Evolutionary conservation across 2,113 vertebrate species (phyloP), one percentile per base, ranked within the genome.

Genomic region (Centropristis striata): DNA sequence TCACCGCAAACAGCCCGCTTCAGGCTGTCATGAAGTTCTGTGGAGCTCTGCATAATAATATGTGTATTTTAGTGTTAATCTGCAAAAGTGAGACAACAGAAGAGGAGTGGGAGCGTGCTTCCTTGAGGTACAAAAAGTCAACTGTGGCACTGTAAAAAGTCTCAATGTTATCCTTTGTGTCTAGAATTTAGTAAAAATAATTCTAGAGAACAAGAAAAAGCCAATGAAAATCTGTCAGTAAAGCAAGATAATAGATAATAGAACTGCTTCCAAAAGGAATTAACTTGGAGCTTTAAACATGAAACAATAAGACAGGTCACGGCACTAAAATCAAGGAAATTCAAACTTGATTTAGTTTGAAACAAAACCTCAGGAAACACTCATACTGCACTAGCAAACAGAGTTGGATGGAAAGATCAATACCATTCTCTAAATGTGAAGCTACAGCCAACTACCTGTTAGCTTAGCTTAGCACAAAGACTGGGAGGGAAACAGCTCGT

Each of bases 1-100:
- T 71, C 51, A 67, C 84, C 81, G 53, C 85, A 84, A 81, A 81
- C 47, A 66, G 59, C 41, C 51, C 41, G 66, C 69, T 14, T 23
- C n/a, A 39, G 6, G 58, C 58, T 9, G 36, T 23, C 39, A 20
- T 4, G 41, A 55, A 28, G 16, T 55, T 64, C 37, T 46, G 36
- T 64, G 25, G 12, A 59, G 55, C 39, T 25, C 4, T 72, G 61
- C n/a, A 42, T 32, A n/a, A 28, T 64, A 75, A 63, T 18, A 54
- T 3, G 44, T 41, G 32, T 71, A 10, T 15, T 27, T 27, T 27
- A 23, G 21, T 32, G 47, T 71, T 15, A 39, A 28, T 61, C 11
- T 71, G 51, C 21, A 58, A 57, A 39, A 32, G 32, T 67, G 42
- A 50, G 32, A 46, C 57, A 75, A 51, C 65, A 81, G 63, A 68